Evolutionary conservation across 2,888 invertebrate species (phyloP), one percentile per base, ranked within the genome.

Genomic region (Ecdyonurus torrentis): DNA sequence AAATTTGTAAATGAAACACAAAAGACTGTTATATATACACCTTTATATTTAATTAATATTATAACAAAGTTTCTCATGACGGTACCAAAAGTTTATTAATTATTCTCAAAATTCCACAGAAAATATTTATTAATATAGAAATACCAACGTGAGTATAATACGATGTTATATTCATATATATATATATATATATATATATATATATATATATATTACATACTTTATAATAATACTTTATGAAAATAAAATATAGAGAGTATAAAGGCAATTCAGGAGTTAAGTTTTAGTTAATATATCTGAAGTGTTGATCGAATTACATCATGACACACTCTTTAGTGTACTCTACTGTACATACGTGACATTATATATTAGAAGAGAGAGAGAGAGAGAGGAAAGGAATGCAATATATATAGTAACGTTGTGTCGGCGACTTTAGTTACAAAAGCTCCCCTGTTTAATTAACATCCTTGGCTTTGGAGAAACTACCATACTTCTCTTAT

Each of bases 381-480:
- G 58, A 22, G 58, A 22, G 20, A n/a, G 15, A 15, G 58, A 20
- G 58, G 58, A 2, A 23, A 10, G 55, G 55, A 55, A 55, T 55
- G 55, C 55, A 37, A 37, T 37, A 37, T n/a, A n/a, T n/a, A n/a
- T n/a, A n/a, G n/a, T n/a, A n/a, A n/a, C n/a, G n/a, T n/a, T n/a
- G 37, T 37, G 37, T 55, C 22, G 55, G n/a, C 55, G 52, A 59
- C 63, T 63, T 52, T 59, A 52, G 63, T 63, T 63, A 63, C 63
- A 63, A 63, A 63, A 59, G 55, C 61, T 62, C 62, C 62, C 50
- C 50, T 22, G 63, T 63, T 63, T 63, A 63, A 63, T 63, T 63
- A 63, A 63, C 63, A 63, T 63, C 63, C 23, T 58, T 25, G 62
- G n/a, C 19, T 7, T 18, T 55, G 55, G 37, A 5, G 37, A 15